phyloP scores from a whole-genome alignment of 2,797 vertebrate species.

The Enteromius viviparus region DNA sequence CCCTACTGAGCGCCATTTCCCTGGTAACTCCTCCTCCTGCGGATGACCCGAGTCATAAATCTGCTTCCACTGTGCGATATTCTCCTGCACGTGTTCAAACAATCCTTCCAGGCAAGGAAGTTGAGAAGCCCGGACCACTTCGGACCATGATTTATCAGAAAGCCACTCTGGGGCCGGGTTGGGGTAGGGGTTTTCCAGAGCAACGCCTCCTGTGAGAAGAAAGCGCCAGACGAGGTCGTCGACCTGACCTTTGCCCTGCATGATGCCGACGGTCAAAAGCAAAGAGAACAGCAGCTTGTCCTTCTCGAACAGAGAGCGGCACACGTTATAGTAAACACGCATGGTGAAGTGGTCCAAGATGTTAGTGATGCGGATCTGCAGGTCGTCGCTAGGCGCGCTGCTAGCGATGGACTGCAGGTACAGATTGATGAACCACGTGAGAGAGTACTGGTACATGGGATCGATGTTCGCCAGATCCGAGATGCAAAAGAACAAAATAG shows the following conservation, averaged over 20 bases:
- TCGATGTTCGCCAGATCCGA: conserved; percentile 93
- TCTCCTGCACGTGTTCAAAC: conserved; percentile 77
- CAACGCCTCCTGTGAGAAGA: conserved; percentile 88
- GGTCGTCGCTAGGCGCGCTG: conserved; percentile 81
- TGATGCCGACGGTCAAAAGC: conserved; percentile 86
- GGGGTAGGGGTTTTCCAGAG: conserved; percentile 86
- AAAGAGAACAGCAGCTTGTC: conserved; percentile 94
- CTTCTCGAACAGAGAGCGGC: conserved; percentile 94
- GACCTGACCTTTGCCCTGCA: conserved; percentile 83
- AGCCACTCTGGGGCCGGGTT: conserved; percentile 91
- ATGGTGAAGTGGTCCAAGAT: conserved; percentile 87
- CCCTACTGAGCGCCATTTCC: conserved; percentile 71
- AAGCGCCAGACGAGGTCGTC: conserved; percentile 86
- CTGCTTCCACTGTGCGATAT: conserved; percentile 79
- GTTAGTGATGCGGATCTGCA: conserved; percentile 79
- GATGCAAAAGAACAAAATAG: conserved; percentile 92
- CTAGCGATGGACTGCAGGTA: conserved; percentile 85
- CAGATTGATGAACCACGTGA: conserved; percentile 91
- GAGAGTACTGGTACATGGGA: conserved; percentile 56
- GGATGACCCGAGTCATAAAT: conserved; percentile 88
- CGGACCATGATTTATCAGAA: conserved; percentile 90
- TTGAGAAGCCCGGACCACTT: conserved; percentile 84
- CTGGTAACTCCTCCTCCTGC: conserved; percentile 82
- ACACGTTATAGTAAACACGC: conserved; percentile 90
- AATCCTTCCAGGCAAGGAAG: conserved; percentile 78